Conservation (phyloP, 2,797 vertebrate genomes). For the Masticophis lateralis region DNA sequence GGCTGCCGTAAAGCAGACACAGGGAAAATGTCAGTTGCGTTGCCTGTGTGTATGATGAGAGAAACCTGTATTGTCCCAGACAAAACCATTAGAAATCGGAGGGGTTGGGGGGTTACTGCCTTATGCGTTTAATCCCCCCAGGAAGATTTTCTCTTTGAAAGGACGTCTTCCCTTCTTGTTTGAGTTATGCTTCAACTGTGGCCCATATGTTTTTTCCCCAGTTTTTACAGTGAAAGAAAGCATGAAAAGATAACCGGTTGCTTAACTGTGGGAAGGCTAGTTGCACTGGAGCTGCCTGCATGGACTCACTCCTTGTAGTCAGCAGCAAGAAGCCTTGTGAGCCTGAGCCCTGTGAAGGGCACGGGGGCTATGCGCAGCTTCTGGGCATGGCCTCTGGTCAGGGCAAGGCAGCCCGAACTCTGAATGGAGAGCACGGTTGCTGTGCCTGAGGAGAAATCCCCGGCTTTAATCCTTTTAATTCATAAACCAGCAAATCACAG, state of each 20-base stretch:
- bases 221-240: neutral
- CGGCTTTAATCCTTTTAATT: neutral
- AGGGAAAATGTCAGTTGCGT: conserved; percentile 90
- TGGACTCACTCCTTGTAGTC: neutral
- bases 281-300: neutral
- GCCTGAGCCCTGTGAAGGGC: neutral
- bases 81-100: neutral
- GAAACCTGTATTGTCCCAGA: neutral
- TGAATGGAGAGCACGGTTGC: neutral
- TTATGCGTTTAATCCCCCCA: neutral
- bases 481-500: neutral
- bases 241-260: neutral
- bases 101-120: fast-evolving
- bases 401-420: neutral
- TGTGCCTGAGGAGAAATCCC: neutral
- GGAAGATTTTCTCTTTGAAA: no score
- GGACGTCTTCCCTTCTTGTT: neutral
- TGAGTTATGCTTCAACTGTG: neutral
- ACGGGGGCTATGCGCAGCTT: neutral
- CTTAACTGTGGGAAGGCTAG: neutral
- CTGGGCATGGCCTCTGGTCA: neutral
- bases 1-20: conserved; percentile 98
- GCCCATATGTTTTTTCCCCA: neutral
- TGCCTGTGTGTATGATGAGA: neutral
- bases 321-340: neutral